These are phyloP conservation scores for Drosophila mettleri DNA, from an alignment of 2,888 invertebrate species.

Conservation along the genomic window DNA sequence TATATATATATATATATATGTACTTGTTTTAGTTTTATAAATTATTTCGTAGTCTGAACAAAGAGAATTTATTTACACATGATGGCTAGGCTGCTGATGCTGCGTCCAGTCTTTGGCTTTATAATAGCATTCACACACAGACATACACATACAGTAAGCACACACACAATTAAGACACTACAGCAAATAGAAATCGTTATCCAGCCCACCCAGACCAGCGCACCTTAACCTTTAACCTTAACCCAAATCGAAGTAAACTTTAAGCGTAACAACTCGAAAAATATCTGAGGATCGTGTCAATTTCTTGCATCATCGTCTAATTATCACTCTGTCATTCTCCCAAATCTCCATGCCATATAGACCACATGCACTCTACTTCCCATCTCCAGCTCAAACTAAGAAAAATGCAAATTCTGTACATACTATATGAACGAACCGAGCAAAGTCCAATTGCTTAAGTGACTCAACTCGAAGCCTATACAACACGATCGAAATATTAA, in stretches of 20 bases:
- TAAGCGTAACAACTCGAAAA: constrained; percentile 2
- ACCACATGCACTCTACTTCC: background rate
- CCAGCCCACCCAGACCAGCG: constrained; percentile 58
- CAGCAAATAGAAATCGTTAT: constrained; percentile 33
- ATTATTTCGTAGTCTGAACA: constrained; percentile 29
- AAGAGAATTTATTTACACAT: constrained; percentile 38
- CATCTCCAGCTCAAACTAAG: background rate
- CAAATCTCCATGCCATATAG: background rate
- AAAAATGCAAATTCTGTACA: constrained; percentile 21
- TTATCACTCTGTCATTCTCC: background rate
- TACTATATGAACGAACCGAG: constrained; percentile 30
- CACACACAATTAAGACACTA: background rate
- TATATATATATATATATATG: constrained; percentile 9
- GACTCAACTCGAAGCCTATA: constrained; percentile 25
- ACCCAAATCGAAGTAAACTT: constrained; percentile 7
- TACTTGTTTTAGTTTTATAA: background rate
- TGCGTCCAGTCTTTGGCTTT: constrained; percentile 40
- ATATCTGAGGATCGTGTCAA: background rate
- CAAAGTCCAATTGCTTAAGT: constrained; percentile 1
- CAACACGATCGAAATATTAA: constrained; percentile 40
- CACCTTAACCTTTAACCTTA: constrained; percentile 21
- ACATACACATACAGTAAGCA: constrained; percentile 4
- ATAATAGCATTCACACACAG: constrained; percentile 45
- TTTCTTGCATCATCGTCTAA: background rate
- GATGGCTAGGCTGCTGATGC: constrained; percentile 6